These are phyloP conservation scores for Drosophila leontia DNA, from an alignment of 1,140 invertebrate species.

Conservation along the genomic window DNA sequence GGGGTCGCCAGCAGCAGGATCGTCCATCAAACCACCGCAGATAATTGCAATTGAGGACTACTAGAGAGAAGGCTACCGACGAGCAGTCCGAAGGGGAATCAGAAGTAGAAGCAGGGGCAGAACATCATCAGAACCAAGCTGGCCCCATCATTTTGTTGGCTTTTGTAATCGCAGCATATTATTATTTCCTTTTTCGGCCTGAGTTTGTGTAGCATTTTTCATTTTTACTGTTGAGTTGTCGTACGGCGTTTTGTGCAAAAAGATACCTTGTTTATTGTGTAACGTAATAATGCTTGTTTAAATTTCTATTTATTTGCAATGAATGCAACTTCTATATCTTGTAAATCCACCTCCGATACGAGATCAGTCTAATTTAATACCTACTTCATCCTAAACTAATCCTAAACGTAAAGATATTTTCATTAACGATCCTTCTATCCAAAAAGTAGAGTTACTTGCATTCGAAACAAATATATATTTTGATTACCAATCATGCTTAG, in stretches of 20 bases:
- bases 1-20: slow-evolving; percentile 58
- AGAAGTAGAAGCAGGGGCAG: slow-evolving; percentile 9
- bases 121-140: slow-evolving; percentile 30
- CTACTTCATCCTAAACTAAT: slow-evolving; percentile 40
- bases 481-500: slow-evolving; percentile 57
- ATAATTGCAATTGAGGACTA: slow-evolving; percentile 84
- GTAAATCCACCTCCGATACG: slow-evolving; percentile 44
- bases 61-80: slow-evolving; percentile 60
- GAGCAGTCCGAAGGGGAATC: slow-evolving; percentile 25
- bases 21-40: slow-evolving; percentile 81
- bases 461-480: slow-evolving; percentile 49
- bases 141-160: slow-evolving; percentile 37
- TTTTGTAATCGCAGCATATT: slow-evolving; percentile 13
- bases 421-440: slow-evolving; percentile 56
- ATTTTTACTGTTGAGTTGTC: slow-evolving; percentile 71
- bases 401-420: slow-evolving; percentile 41
- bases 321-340: slow-evolving; percentile 45
- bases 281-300: slow-evolving; percentile 60
- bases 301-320: slow-evolving; percentile 63
- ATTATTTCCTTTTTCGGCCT: slow-evolving; percentile 57
- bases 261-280: slow-evolving; percentile 67
- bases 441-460: slow-evolving; percentile 68
- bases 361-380: slow-evolving; percentile 59
- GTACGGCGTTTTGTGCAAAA: slow-evolving; percentile 72
- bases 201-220: slow-evolving; percentile 49